Evolutionary conservation across 2,888 invertebrate species (phyloP), one percentile per base, ranked within the genome.

Genomic region (Drepana falcataria): DNA sequence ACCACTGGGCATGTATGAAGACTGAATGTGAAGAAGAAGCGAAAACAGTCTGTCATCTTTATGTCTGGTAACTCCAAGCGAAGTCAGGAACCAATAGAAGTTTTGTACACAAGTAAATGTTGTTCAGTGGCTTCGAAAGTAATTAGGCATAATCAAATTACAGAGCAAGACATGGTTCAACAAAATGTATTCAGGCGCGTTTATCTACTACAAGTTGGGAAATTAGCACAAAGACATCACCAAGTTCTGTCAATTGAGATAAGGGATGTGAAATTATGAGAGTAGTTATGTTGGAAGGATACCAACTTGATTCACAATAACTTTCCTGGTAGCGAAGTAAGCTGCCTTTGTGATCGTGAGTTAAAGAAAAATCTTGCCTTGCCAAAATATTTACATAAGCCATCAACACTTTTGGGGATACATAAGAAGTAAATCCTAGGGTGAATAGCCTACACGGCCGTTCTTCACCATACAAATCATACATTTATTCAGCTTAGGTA

Each of bases 191-290:
- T 73, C 72, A 64, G 66, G 71, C 71, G 68, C 64, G 68, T 72
- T 21, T 80, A 82, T 81, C 81, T 69, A 67, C 56, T 60, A 59
- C 57, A 75, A 83, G 73, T 77, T 76, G 60, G 63, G 61, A 60
- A 73, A 73, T 73, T 74, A 64, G 70, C 68, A 72, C 75, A 74
- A 85, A 85, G 85, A 81, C 85, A 83, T 82, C 81, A 78, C 73
- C 75, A 83, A 85, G 78, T 87, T 81, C 78, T 79, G 81, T 75
- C 80, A 77, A 82, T 84, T 78, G 76, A 84, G 85, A 85, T 86
- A 87, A 85, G 85, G 81, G 83, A 85, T 78, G 81, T 84, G 80
- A 87, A 85, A 85, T 86, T 83, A 85, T 80, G 80, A 80, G 76
- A 75, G 78, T 81, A 80, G 79, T 83, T 77, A 85, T 77, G 78